Evolutionary conservation across 2,888 invertebrate species (phyloP), one percentile per base, ranked within the genome.

Genomic region (Ferrisia virgata): DNA sequence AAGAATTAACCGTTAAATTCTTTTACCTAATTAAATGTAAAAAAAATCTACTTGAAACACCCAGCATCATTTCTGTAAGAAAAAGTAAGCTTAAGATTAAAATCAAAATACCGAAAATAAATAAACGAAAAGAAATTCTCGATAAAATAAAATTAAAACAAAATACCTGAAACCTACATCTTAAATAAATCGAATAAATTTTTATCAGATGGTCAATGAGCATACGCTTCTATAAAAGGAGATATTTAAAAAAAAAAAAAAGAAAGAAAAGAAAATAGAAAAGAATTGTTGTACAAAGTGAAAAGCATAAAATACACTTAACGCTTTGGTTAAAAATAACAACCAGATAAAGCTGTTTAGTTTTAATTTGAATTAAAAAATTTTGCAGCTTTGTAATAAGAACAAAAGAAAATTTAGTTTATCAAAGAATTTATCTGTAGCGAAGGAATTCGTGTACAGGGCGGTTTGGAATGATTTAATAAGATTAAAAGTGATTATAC

Each of bases 401-500:
- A 64, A 81, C 43, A 53, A 53, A 64, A 33, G 39, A 58, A 64
- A 81, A 81, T 64, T 81, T 81, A 64, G 81, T 81, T 81, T 64
- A 81, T 64, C 53, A 64, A 31, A 64, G 81, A 81, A 81, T 81
- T 64, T 81, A 81, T 81, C 81, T 53, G 64, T n/a, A n/a, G n/a
- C 28, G 36, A 36, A 81, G 31, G 53, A 81, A 81, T 58, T 33
- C 18, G 33, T n/a, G 33, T 22, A 36, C 15, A 58, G 33, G 47
- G 39, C 22, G 53, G 53, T 64, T 64, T 28, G 47, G 47, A 18
- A 64, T 64, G 53, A 81, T 81, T 81, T 81, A 81, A 81, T 81
- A 53, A 81, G 81, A 81, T 81, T 81, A 64, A 81, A 58, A 64
- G 81, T 81, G 81, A 81, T 81, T 81, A 81, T 47, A 81, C 64